phyloP scores from a whole-genome alignment of 1,140 invertebrate genomes.

The Pseudomyrmex gracilis region DNA sequence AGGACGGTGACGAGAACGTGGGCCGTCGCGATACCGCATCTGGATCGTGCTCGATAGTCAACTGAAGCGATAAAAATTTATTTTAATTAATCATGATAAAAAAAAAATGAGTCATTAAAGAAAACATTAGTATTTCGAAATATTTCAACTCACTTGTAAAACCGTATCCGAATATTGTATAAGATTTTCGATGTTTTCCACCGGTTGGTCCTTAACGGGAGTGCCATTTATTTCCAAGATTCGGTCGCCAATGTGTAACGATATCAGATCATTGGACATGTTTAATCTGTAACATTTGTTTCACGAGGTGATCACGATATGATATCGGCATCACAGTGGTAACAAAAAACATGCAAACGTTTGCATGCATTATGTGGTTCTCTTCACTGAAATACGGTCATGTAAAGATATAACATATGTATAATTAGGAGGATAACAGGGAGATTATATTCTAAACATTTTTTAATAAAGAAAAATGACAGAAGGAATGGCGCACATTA shows the following conservation, averaged over 20 bases:
- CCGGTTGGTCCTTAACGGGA: slow-evolving; percentile 91
- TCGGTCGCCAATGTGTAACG: slow-evolving; percentile 94
- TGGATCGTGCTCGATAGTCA: slow-evolving; percentile 96
- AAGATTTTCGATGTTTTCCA: slow-evolving; percentile 92
- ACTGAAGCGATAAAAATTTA: slow-evolving; percentile 81
- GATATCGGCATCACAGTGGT: neutral
- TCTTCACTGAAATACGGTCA: slow-evolving; percentile 26
- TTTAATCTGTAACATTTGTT: slow-evolving; percentile 89
- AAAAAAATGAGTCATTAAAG: neutral
- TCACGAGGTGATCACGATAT: slow-evolving; percentile 36
- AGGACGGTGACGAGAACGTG: slow-evolving; percentile 81
- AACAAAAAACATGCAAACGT: slow-evolving; percentile 67
- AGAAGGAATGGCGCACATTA: neutral
- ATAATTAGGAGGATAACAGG: slow-evolving; percentile 16
- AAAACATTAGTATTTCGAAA: slow-evolving; percentile 3
- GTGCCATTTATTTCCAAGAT: slow-evolving; percentile 97
- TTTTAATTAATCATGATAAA: neutral
- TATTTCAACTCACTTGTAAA: slow-evolving; percentile 87
- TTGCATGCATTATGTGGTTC: slow-evolving; percentile 62
- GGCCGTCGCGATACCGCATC: slow-evolving; percentile 87
- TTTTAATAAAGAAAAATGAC: slow-evolving; percentile 8
- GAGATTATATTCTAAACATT: neutral
- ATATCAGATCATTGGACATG: slow-evolving; percentile 92
- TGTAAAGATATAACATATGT: neutral
- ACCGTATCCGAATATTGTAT: slow-evolving; percentile 90